Percentiles rank a stretch among this genome's conserved stretches.
Evolutionary conservation across 2,888 invertebrate species (phyloP).

Genomic region (Gandaritis pyraliata): DNA sequence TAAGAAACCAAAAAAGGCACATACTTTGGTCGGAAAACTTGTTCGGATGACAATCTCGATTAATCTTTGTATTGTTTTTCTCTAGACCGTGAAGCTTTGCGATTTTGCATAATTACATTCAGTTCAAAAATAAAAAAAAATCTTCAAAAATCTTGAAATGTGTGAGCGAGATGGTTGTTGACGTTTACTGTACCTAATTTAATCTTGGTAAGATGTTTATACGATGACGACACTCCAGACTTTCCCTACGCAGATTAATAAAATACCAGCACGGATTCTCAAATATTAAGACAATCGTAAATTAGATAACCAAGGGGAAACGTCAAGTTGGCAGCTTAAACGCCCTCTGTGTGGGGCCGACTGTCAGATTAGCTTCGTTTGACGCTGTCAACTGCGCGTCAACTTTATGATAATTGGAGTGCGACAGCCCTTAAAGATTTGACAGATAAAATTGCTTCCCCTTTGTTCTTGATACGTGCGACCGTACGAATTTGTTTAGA

Average conservation of each 20-base stretch:
- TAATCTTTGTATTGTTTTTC: too few relatives aligned
- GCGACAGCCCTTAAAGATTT: conserved; percentile 54
- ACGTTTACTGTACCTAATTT: too few relatives aligned
- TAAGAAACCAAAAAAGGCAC: too few relatives aligned
- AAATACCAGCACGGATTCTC: conserved; percentile 37
- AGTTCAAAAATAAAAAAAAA: too few relatives aligned
- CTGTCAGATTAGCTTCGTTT: conserved; percentile 65
- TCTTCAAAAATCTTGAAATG: too few relatives aligned
- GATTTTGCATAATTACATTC: too few relatives aligned
- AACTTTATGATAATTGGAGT: conserved; percentile 65
- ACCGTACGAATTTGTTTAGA: conserved; percentile 1
- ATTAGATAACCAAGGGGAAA: conserved; percentile 51
- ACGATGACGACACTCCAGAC: conserved; percentile 22
- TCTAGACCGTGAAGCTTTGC: too few relatives aligned
- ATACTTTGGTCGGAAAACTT: too few relatives aligned
- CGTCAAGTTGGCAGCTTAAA: conserved; percentile 46
- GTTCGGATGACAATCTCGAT: too few relatives aligned
- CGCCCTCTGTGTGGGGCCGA: conserved; percentile 63
- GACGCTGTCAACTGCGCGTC: conserved; percentile 67
- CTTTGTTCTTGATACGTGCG: neutral
- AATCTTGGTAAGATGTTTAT: too few relatives aligned
- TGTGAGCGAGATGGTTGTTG: too few relatives aligned
- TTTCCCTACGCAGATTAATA: conserved; percentile 39
- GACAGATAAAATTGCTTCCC: conserved; percentile 47
- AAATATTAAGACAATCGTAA: conserved; percentile 53